phyloP scores from a whole-genome alignment of 2,797 vertebrate genomes.

The Psittacula echo region DNA sequence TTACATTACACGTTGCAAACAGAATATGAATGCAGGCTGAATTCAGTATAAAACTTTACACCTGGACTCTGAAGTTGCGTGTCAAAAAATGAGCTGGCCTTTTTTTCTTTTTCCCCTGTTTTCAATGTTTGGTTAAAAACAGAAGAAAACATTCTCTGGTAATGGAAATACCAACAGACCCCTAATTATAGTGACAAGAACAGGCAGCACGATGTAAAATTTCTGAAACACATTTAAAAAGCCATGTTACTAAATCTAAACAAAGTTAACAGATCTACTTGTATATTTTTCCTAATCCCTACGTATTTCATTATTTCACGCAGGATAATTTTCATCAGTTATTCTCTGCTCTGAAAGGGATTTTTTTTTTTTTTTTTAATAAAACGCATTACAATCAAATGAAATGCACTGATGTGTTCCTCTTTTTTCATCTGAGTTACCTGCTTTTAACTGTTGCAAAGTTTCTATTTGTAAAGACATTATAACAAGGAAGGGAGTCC shows the following conservation, averaged over 20 bases:
- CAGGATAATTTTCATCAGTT: not conserved
- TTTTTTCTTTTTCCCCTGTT: not conserved
- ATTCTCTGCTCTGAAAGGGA: not conserved
- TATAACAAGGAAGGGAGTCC: slow-evolving; percentile 51
- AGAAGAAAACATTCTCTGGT: not conserved
- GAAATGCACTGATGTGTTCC: not conserved
- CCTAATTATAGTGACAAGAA: not conserved
- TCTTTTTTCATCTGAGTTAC: slow-evolving; percentile 18
- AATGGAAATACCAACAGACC: not conserved
- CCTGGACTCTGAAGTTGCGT: not conserved
- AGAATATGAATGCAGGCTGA: not conserved
- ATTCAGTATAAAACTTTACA: not conserved
- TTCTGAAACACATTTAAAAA: slow-evolving; percentile 32
- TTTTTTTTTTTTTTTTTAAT: not conserved
- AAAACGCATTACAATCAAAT: not conserved
- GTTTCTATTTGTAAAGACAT: slow-evolving; percentile 45
- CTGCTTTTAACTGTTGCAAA: not conserved
- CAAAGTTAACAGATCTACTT: not conserved
- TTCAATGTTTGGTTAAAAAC: not conserved
- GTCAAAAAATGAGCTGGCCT: not conserved
- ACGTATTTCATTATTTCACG: not conserved
- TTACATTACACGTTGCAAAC: not conserved
- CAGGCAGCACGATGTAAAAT: not conserved
- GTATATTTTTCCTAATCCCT: slow-evolving; percentile 28
- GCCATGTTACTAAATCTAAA: slow-evolving; percentile 16